Percentiles rank a stretch among this genome's conserved stretches.
Conservation (phyloP, 2,113 vertebrate genomes). For the Progne subis region DNA sequence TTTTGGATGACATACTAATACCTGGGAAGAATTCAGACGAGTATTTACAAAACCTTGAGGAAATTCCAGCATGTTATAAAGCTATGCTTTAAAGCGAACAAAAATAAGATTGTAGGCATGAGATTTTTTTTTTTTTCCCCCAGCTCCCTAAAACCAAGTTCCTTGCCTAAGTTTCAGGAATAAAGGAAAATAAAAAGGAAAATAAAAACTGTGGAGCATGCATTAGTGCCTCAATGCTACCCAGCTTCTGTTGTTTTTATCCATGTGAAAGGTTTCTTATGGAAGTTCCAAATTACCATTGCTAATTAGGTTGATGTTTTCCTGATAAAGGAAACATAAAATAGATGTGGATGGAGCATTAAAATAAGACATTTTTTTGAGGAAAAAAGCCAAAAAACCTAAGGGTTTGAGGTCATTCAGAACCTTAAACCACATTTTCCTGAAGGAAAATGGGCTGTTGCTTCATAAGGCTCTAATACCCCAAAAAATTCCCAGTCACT, state of each 20-base stretch:
- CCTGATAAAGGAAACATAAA: background rate
- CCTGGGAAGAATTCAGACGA: constrained; percentile 36
- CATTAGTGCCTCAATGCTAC: background rate
- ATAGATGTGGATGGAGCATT: background rate
- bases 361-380: background rate
- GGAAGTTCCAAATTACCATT: background rate
- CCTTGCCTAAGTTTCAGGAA: background rate
- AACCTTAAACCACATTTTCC: background rate
- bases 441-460: background rate
- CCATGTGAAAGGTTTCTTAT: background rate
- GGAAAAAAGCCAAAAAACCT: background rate
- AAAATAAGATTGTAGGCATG: background rate
- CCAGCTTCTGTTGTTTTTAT: background rate
- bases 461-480: background rate
- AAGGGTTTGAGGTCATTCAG: background rate
- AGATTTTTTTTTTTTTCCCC: background rate
- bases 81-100: background rate
- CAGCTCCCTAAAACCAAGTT: background rate
- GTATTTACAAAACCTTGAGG: constrained; percentile 58
- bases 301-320: background rate
- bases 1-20: constrained; percentile 54
- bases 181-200: background rate
- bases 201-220: background rate
- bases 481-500: background rate
- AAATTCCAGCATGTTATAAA: background rate